Evolutionary conservation across 2,888 invertebrate species (phyloP).

Genomic region (Philopedon plagiatum): DNA sequence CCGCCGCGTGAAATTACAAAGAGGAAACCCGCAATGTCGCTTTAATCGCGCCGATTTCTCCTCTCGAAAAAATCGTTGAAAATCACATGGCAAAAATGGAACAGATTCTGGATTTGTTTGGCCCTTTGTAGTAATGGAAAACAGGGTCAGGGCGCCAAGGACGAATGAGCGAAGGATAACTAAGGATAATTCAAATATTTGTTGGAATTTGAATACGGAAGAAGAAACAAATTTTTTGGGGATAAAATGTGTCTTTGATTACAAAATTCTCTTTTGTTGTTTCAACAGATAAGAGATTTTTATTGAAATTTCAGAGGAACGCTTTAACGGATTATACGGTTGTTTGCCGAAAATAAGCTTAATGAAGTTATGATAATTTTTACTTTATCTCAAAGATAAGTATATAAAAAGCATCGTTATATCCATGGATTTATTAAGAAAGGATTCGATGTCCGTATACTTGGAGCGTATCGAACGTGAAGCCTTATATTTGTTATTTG

Average conservation of each 20-base stretch:
- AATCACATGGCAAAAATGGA: slow-evolving; percentile 29
- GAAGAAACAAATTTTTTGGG: slow-evolving; percentile 3
- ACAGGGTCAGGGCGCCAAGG: slow-evolving; percentile 21
- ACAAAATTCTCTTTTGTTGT: neutral
- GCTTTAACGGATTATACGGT: neutral
- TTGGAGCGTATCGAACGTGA: too few species aligned
- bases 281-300: neutral
- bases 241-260: slow-evolving; percentile 18
- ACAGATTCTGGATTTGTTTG: slow-evolving; percentile 31
- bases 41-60: slow-evolving; percentile 10
- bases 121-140: slow-evolving; percentile 26
- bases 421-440: too few species aligned
- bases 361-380: too few species aligned
- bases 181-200: slow-evolving; percentile 23
- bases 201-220: slow-evolving; percentile 13
- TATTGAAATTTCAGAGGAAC: neutral
- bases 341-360: neutral
- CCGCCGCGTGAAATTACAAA: slow-evolving; percentile 1
- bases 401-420: too few species aligned
- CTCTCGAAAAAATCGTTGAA: slow-evolving; percentile 1
- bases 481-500: too few species aligned
- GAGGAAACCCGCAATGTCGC: slow-evolving; percentile 9
- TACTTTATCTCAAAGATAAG: too few species aligned
- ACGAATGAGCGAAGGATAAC: slow-evolving; percentile 11
- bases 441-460: too few species aligned